phyloP scores from a whole-genome alignment of 2,888 invertebrate species.

The Seira sanloemensis region DNA sequence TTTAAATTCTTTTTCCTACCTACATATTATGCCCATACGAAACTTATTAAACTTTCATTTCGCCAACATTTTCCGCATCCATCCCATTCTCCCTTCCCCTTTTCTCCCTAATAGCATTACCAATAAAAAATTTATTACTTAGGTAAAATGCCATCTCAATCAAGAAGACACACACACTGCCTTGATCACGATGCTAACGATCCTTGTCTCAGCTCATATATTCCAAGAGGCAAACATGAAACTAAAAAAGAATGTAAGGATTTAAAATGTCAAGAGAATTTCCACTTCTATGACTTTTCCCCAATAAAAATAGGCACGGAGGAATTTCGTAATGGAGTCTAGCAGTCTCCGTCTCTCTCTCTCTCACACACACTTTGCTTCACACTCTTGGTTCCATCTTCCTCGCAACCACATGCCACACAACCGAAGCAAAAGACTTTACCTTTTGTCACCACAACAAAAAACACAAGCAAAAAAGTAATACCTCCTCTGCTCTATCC shows the following conservation, averaged over 20 bases:
- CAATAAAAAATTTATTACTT: neutral
- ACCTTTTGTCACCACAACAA: neutral
- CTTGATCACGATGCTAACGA: conserved; percentile 10
- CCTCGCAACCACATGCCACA: neutral
- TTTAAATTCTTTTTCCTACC: conserved; percentile 7
- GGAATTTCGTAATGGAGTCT: neutral
- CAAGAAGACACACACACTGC: neutral
- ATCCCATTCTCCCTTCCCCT: conserved; percentile 8
- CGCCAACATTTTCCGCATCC: neutral
- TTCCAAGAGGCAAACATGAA: conserved; percentile 5
- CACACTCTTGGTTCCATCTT: neutral
- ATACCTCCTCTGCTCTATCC: too few relatives aligned
- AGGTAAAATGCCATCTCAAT: conserved; percentile 10
- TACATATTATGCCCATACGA: conserved; percentile 3
- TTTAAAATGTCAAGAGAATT: conserved; percentile 13
- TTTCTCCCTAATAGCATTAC: neutral
- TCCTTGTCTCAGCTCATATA: conserved; percentile 5
- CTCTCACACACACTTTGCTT: too few relatives aligned
- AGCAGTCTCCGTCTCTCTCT: neutral
- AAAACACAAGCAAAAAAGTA: too few relatives aligned
- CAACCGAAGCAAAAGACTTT: neutral
- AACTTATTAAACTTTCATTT: conserved; percentile 20
- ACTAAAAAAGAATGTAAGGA: conserved; percentile 7
- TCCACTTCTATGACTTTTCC: conserved; percentile 12
- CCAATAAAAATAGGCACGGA: neutral